A percentile compares a stretch with the other conserved stretches of the same genome.
These are phyloP conservation scores for Sialis lutaria DNA, from an alignment of 2,888 invertebrate species.

Conservation along the genomic window DNA sequence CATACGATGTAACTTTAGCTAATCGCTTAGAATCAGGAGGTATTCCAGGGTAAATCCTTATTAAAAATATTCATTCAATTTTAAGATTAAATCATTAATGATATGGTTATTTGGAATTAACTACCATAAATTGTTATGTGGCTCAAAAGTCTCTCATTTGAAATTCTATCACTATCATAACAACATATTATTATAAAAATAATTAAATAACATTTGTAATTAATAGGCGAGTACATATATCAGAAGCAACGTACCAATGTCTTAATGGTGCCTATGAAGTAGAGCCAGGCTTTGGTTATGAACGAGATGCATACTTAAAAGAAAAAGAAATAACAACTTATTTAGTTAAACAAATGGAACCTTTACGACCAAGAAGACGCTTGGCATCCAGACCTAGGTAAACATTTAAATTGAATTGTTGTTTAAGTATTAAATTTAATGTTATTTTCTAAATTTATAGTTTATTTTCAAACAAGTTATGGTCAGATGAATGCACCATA, in stretches of 20 bases:
- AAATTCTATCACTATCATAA: no score
- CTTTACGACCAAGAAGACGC: slow-evolving; percentile 37
- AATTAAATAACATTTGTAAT: no score
- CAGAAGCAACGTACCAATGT: slow-evolving; percentile 71
- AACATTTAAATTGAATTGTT: neutral
- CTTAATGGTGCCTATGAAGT: slow-evolving; percentile 82
- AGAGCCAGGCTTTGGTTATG: slow-evolving; percentile 78
- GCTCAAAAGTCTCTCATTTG: no score
- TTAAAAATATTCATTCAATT: slow-evolving; percentile 4
- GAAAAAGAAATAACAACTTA: slow-evolving; percentile 78
- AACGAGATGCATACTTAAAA: slow-evolving; percentile 66
- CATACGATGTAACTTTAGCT: slow-evolving; percentile 87
- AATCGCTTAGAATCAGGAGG: slow-evolving; percentile 97
- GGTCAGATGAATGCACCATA: slow-evolving; percentile 20
- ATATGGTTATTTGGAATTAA: no score
- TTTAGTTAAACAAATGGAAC: slow-evolving; percentile 69
- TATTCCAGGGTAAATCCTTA: slow-evolving; percentile 63
- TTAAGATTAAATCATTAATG: slow-evolving; percentile 1
- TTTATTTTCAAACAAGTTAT: slow-evolving; percentile 25
- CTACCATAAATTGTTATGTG: no score
- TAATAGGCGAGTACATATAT: slow-evolving; percentile 84
- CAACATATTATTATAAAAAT: no score
- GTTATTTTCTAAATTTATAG: slow-evolving; percentile 14
- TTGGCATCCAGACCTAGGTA: slow-evolving; percentile 38
- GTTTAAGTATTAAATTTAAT: neutral